phyloP scores from a whole-genome alignment of 2,888 invertebrate genomes.

The Didymodactylos carnosus region DNA sequence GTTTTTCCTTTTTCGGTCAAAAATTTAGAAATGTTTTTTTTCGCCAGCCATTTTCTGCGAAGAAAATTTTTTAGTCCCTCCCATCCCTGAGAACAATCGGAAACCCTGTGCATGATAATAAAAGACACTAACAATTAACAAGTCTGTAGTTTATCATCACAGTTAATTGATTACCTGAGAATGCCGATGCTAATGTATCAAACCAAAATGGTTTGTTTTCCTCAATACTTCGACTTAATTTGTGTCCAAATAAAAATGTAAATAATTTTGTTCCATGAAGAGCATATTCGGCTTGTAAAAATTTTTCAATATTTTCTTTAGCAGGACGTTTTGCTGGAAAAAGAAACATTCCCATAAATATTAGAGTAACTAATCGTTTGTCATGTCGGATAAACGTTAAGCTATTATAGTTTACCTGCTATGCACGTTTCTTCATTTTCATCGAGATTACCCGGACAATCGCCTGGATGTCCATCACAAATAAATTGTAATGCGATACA shows the following conservation, averaged over 20 bases:
- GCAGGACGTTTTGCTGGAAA: constrained; percentile 3
- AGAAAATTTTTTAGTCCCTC: too few species aligned
- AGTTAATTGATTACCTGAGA: background rate
- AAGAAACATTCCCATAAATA: background rate
- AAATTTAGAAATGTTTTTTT: too few species aligned
- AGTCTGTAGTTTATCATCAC: background rate
- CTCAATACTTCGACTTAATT: background rate
- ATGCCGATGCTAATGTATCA: background rate
- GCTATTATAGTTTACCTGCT: background rate
- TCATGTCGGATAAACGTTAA: background rate
- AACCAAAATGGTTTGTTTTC: background rate
- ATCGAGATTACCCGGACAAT: constrained; percentile 12
- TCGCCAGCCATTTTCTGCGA: too few species aligned
- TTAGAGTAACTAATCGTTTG: background rate
- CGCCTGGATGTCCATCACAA: constrained; percentile 11
- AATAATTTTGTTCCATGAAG: constrained; percentile 9
- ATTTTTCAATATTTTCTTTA: constrained; percentile 12
- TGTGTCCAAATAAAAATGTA: constrained; percentile 9
- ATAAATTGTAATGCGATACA: constrained; percentile 12
- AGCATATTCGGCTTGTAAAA: constrained; percentile 4
- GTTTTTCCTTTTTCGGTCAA: too few species aligned
- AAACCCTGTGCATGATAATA: background rate
- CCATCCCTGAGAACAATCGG: too few species aligned
- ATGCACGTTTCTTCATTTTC: constrained; percentile 12
- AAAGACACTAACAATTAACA: background rate